Base-by-base conservation (phyloP, 2,888 invertebrate species). In the Pristionchus japonicus region DNA sequence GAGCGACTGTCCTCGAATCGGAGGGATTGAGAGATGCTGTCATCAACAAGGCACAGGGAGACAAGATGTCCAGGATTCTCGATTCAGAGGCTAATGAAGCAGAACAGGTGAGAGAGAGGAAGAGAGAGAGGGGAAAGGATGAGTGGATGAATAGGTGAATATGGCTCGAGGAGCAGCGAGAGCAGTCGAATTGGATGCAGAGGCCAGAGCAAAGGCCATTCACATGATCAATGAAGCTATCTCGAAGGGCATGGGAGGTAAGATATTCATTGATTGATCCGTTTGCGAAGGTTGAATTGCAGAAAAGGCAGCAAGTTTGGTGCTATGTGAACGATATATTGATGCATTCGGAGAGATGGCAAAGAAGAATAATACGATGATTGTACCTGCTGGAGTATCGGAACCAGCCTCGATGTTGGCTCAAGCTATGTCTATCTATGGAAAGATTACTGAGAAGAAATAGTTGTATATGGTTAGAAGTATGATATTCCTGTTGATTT, bases 1-100 rank as follows among this genome's bases (percentile, higher is more conserved):
- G 99, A 91, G 99, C 99, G 0, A 97, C 98, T 27, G 97, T 99
- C 94, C 96, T 99, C 90, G 98, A 99, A 95, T 99, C 99, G 0
- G 99, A 99, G 95, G 96, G 96, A 92, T 91, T 95, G 3, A 93
- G 95, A 85, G 95, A 95, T 90, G 95, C 96, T 6, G 98, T 98
- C 91, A 98, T 99, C 89, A 99, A 99, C 85, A 90, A 90, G 11
- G 99, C 99, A 0, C 98, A 99, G 95, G 99, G 99, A 94, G 97
- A 97, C 95, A 96, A 98, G 89, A 96, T 97, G 94, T 96, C 98
- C 0, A 96, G 97, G 93, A 98, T 99, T 95, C 96, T 99, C 89
- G 97, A 97, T 4, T 99, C 98, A 89, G 99, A 99, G 96, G 99
- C 98, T 64, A 97, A 97, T 93, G 98, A 99, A 95, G 89, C 91